Percentiles rank a stretch among this genome's conserved stretches.
Conservation (phyloP, 2,888 invertebrate species). For the Spisula solida region DNA sequence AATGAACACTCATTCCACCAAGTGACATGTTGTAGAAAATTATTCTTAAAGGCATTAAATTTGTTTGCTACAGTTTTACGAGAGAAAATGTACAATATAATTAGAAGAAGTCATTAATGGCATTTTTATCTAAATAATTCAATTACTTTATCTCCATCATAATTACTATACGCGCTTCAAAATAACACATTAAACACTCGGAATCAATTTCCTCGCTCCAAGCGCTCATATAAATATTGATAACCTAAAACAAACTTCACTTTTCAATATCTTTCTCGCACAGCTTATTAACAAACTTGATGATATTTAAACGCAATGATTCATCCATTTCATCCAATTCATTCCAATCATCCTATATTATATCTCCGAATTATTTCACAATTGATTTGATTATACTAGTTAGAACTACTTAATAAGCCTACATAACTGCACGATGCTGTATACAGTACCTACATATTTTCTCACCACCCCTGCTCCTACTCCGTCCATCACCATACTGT, state of each 20-base stretch:
- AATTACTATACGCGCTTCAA: not conserved
- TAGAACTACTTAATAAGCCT: not conserved
- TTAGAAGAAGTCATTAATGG: not conserved
- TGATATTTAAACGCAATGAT: not conserved
- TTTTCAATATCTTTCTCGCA: not conserved
- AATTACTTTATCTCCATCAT: not conserved
- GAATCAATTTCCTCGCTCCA: not conserved
- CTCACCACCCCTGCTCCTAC: not conserved
- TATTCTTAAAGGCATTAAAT: not conserved
- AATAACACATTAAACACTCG: not conserved
- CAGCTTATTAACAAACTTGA: not conserved
- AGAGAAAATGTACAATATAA: not conserved
- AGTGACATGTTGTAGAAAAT: not conserved
- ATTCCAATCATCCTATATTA: not conserved
- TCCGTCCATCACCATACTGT: not conserved
- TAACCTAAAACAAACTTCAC: not conserved
- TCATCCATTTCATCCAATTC: not conserved
- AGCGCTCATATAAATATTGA: not conserved
- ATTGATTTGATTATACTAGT: not conserved
- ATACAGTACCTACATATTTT: not conserved
- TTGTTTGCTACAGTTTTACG: not conserved
- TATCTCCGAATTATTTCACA: slow-evolving; percentile 13
- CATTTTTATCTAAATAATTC: not conserved
- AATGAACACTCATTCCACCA: not conserved
- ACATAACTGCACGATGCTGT: slow-evolving; percentile 17